phyloP scores from a whole-genome alignment of 2,888 invertebrate species.

The Drosophila emarginata region DNA sequence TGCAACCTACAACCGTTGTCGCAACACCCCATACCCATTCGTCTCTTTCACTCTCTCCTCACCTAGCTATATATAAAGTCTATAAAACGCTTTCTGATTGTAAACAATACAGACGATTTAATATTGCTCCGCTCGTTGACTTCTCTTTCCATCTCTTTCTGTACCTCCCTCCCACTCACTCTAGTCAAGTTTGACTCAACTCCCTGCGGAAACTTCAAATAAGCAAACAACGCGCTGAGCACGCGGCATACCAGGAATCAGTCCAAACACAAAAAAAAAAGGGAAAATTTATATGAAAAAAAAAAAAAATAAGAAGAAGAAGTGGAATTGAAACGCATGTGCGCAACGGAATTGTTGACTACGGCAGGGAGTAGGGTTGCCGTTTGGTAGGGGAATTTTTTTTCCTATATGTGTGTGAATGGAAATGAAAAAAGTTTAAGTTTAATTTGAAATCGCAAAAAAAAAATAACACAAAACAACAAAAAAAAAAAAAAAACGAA shows the following conservation, averaged over 20 bases:
- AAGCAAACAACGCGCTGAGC: constrained; percentile 48
- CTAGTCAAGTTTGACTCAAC: constrained; percentile 37
- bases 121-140: constrained; percentile 71
- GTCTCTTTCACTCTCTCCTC: constrained; percentile 35
- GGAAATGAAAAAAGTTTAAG: constrained; percentile 75
- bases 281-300: constrained; percentile 5
- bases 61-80: constrained; percentile 60
- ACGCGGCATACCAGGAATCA: constrained; percentile 67
- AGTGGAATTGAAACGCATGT: constrained; percentile 74
- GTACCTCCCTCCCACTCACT: constrained; percentile 30
- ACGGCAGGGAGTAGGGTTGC: constrained; percentile 13
- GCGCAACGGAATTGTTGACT: constrained; percentile 53
- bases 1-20: constrained; percentile 2
- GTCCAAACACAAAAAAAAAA: constrained; percentile 26
- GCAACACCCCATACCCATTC: constrained; percentile 7
- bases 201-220: constrained; percentile 35
- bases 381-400: constrained; percentile 42
- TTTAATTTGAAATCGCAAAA: constrained; percentile 74
- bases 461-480: constrained; percentile 38
- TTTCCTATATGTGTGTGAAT: constrained; percentile 61
- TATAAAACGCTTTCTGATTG: constrained; percentile 75
- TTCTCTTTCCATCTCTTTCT: constrained; percentile 12
- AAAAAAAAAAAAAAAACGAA: constrained; percentile 35
- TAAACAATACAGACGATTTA: constrained; percentile 77
- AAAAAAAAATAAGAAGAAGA: constrained; percentile 45